Evolutionary conservation across 2,113 vertebrate genomes (phyloP), one percentile per base, ranked within the genome.

Genomic region (Cyanoramphus novaezelandiae): DNA sequence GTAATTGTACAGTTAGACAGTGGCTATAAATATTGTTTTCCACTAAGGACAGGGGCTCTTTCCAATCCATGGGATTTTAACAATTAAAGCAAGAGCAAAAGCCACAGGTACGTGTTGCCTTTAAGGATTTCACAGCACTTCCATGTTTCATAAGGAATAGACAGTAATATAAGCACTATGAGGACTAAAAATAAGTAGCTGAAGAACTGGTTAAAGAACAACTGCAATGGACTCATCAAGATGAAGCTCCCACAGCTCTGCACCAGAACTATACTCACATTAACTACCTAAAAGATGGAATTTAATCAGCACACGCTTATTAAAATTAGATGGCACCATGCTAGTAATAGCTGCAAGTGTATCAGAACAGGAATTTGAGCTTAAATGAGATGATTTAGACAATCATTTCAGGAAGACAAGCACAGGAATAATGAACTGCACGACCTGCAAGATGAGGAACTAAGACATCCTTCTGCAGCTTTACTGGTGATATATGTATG

Each of bases 131-230:
- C 75, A 35, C 50, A 59, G 20, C 2, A 1, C 11, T 46, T 77
- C 64, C 6, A 2, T 1, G 10, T 55, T 62, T 72, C 59, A 19
- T 17, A 49, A 53, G 1, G 7, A 49, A 33, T 0, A 33, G 67
- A 13, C 35, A 65, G 15, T 6, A 52, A 65, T 18, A 25, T 13
- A 50, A 77, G n/a, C 59, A 65, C 11, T 7, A 10, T 1, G 8
- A 72, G 28, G 72, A 43, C n/a, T 28, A 35, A 53, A 55, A 63
- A 17, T 35, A 46, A 43, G 17, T 1, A 69, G 59, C 44, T 77
- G 43, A n/a, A 65, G 11, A 77, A 25, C 20, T 70, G 57, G 9
- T 25, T 49, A 47, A 62, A 75, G 41, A 79, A 31, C 21, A 31
- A 28, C 60, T 37, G n/a, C 43, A 46, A 18, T 3, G 3, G 74